Conservation (phyloP, 2,113 vertebrate species). For the Panthera leo region DNA sequence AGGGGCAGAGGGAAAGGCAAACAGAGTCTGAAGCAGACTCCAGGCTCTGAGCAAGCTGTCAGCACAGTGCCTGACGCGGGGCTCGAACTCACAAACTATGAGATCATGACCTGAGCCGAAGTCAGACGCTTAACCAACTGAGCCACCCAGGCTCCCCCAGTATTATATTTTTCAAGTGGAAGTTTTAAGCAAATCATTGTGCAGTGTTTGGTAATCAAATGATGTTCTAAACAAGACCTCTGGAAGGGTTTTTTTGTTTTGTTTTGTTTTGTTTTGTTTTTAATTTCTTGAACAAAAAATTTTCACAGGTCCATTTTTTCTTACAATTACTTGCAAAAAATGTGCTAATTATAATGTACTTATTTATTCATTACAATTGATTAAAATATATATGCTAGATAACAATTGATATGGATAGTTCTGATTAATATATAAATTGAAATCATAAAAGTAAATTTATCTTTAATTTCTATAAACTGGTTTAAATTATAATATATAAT, state of each 20-base stretch:
- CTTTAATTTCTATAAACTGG: neutral
- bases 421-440: neutral
- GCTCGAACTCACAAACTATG: too few relatives aligned
- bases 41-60: too few relatives aligned
- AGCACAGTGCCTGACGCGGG: too few relatives aligned
- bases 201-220: neutral
- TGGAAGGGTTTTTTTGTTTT: neutral
- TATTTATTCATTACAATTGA: neutral
- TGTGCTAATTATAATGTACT: neutral
- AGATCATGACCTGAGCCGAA: too few relatives aligned
- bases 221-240: neutral
- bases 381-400: neutral
- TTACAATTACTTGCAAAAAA: slow-evolving; percentile 8
- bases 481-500: neutral
- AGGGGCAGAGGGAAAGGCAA: too few relatives aligned
- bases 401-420: neutral
- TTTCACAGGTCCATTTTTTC: neutral
- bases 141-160: too few relatives aligned
- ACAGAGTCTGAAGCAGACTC: too few relatives aligned
- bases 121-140: too few relatives aligned
- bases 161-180: neutral
- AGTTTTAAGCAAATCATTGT: neutral
- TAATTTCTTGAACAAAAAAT: neutral
- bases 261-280: neutral
- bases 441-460: neutral